These are phyloP conservation scores for Ctenopoma multispine DNA, from an alignment of 2,797 vertebrate genomes.

Conservation along the genomic window DNA sequence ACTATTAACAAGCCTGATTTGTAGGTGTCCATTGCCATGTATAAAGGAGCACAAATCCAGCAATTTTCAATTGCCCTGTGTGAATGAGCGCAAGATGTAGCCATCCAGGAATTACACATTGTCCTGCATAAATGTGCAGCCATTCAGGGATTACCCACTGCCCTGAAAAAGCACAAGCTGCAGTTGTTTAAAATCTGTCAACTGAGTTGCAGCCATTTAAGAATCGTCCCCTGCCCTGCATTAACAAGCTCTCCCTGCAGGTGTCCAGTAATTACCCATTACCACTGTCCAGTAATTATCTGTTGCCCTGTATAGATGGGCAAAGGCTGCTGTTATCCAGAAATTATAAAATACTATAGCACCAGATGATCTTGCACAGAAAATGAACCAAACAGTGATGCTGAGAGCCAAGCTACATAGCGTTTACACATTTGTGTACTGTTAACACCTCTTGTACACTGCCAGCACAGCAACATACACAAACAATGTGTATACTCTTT, in stretches of 20 bases:
- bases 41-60: not conserved
- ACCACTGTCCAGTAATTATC: not conserved
- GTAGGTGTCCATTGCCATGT: not conserved
- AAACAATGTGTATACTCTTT: not conserved
- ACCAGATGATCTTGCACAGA: not conserved
- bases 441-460: not conserved
- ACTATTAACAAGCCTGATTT: not conserved
- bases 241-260: not conserved
- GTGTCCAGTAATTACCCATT: not conserved
- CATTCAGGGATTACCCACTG: not conserved
- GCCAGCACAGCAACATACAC: not conserved
- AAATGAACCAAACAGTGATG: not conserved
- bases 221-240: not conserved
- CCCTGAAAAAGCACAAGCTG: not conserved
- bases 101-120: not conserved
- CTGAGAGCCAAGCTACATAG: not conserved
- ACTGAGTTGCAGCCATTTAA: not conserved
- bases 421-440: not conserved
- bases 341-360: not conserved
- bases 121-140: not conserved
- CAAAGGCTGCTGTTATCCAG: not conserved
- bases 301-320: not conserved
- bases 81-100: not conserved
- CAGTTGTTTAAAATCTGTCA: conserved; percentile 2
- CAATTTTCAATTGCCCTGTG: not conserved